These are phyloP conservation scores for Psittacus erithacus DNA, from an alignment of 2,113 vertebrate genomes.

Conservation along the genomic window DNA sequence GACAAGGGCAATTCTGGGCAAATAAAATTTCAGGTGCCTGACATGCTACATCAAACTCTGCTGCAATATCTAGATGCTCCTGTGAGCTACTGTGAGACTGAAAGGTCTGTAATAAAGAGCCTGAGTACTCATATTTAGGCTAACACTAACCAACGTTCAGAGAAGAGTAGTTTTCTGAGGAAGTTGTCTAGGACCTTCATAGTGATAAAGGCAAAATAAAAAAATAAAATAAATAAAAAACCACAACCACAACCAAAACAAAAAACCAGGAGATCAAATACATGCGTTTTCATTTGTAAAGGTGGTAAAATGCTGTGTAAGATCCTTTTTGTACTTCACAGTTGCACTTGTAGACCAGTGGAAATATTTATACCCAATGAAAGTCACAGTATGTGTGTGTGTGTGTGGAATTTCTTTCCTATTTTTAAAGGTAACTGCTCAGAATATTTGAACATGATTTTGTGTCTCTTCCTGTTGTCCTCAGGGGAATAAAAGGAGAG, in stretches of 20 bases:
- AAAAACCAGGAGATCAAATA: background rate
- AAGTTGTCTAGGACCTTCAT: background rate
- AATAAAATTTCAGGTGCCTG: background rate
- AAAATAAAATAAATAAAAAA: background rate
- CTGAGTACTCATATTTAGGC: background rate
- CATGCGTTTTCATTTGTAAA: background rate
- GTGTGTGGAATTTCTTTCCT: background rate
- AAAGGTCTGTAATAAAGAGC: background rate
- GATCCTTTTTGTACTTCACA: background rate
- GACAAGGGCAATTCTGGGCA: background rate
- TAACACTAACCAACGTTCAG: background rate
- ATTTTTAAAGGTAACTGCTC: background rate
- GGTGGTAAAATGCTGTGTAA: background rate
- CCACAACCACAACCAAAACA: background rate
- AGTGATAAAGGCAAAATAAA: background rate
- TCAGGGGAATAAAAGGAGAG: background rate
- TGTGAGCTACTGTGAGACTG: background rate
- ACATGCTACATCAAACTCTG: background rate
- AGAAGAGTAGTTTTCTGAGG: background rate
- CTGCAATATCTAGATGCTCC: background rate
- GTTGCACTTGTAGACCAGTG: background rate
- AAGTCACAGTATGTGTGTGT: fast-evolving
- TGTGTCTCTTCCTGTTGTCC: background rate
- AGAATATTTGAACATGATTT: background rate
- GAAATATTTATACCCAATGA: background rate